A percentile compares a stretch with the other conserved stretches of the same genome.
phyloP scores from a whole-genome alignment of 2,888 invertebrate species.

The Latheticus oryzae region DNA sequence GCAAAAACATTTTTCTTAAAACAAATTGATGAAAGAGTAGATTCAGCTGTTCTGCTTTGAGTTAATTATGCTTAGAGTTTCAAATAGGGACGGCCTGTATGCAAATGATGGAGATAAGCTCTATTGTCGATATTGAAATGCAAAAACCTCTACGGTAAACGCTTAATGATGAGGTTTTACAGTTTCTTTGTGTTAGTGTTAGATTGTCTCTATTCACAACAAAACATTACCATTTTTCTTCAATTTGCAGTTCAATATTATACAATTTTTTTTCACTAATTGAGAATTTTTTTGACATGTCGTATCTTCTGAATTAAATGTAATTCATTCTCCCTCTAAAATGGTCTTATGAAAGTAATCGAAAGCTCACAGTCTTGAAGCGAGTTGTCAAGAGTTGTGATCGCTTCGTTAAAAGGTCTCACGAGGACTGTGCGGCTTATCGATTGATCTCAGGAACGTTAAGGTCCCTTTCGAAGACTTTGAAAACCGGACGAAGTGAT shows the following conservation, averaged over 20 bases:
- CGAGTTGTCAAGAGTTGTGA: constrained; percentile 21
- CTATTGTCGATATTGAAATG: background rate
- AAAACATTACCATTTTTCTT: too few relatives aligned
- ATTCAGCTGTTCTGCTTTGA: constrained; percentile 3
- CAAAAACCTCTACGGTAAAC: too few relatives aligned
- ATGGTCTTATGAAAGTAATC: background rate
- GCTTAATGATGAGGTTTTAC: too few relatives aligned
- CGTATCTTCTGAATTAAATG: too few relatives aligned
- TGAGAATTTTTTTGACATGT: too few relatives aligned
- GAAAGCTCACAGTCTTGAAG: constrained; percentile 4
- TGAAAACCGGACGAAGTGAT: constrained; percentile 40
- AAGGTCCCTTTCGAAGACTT: constrained; percentile 42
- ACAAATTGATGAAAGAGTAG: background rate
- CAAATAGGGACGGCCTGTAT: constrained; percentile 1
- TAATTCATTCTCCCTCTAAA: too few relatives aligned
- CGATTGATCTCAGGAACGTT: constrained; percentile 46
- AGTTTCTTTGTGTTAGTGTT: too few relatives aligned
- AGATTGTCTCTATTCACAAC: too few relatives aligned
- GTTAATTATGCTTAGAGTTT: constrained; percentile 8
- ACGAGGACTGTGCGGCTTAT: constrained; percentile 31
- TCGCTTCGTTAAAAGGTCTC: constrained; percentile 34
- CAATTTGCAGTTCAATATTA: too few relatives aligned
- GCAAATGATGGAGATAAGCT: constrained; percentile 8
- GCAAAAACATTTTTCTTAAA: too few relatives aligned
- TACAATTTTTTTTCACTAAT: too few relatives aligned